phyloP scores from a whole-genome alignment of 1,140 invertebrate species.

The Daktulosphaira vitifoliae region DNA sequence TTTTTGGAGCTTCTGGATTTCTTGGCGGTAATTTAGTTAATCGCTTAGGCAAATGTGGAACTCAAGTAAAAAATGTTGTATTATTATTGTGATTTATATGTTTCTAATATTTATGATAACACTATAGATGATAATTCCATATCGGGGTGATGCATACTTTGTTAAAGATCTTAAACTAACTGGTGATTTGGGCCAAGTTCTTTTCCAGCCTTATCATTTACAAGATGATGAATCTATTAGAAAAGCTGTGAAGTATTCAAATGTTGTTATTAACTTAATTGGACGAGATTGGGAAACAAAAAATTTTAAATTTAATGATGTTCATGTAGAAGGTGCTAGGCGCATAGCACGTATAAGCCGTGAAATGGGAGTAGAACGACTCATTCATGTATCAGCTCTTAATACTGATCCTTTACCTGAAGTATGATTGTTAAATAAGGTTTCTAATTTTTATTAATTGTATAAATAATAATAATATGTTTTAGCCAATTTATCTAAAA shows the following conservation, averaged over 20 bases:
- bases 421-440: background rate
- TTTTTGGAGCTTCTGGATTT: constrained; percentile 88
- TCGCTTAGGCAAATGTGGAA: constrained; percentile 75
- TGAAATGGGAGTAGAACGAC: constrained; percentile 68
- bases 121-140: constrained; percentile 81
- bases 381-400: constrained; percentile 75
- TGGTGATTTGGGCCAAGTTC: constrained; percentile 93
- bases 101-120: background rate
- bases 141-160: constrained; percentile 77
- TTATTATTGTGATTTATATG: background rate
- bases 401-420: constrained; percentile 49
- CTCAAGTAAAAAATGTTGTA: constrained; percentile 61
- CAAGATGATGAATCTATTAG: constrained; percentile 80
- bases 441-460: background rate
- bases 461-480: background rate
- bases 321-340: constrained; percentile 64
- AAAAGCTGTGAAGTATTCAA: constrained; percentile 86
- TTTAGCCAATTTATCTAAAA: constrained; percentile 43
- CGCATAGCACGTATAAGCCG: constrained; percentile 64
- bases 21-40: constrained; percentile 79
- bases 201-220: constrained; percentile 78
- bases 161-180: constrained; percentile 65
- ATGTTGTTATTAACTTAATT: constrained; percentile 94
- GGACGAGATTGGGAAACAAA: constrained; percentile 86
- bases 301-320: constrained; percentile 75